phyloP scores from a whole-genome alignment of 1,140 invertebrate species.

The Eufriesea mexicana region DNA sequence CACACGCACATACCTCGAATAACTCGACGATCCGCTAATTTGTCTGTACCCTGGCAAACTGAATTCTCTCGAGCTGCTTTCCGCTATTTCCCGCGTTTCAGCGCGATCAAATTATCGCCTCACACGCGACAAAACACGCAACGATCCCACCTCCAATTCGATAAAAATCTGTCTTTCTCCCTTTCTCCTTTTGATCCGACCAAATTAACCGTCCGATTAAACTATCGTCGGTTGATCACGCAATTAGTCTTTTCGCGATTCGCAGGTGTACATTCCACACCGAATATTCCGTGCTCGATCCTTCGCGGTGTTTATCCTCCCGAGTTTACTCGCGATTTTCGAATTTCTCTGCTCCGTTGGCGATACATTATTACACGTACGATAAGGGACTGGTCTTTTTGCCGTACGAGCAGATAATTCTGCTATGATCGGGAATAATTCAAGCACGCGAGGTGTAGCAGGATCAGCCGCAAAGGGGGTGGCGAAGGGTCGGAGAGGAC shows the following conservation, averaged over 20 bases:
- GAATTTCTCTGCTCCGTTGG: no score
- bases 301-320: no score
- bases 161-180: constrained; percentile 41
- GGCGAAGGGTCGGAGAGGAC: constrained; percentile 23
- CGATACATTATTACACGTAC: not conserved
- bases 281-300: no score
- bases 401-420: not conserved
- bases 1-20: not conserved
- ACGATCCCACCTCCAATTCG: not conserved
- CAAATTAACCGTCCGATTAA: constrained; percentile 52
- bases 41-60: constrained; percentile 47
- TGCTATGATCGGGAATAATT: not conserved
- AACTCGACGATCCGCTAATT: constrained; percentile 54
- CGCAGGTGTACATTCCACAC: not conserved
- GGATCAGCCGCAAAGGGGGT: not conserved
- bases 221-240: constrained; percentile 4
- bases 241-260: constrained; percentile 1
- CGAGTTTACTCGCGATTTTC: no score
- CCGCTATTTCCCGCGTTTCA: constrained; percentile 52
- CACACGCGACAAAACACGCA: constrained; percentile 55
- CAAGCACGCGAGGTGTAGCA: not conserved
- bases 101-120: constrained; percentile 55
- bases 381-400: no score
- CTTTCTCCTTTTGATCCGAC: not conserved
- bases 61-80: constrained; percentile 55